Conservation (phyloP, 2,888 invertebrate species). For the Smittia sp. region DNA sequence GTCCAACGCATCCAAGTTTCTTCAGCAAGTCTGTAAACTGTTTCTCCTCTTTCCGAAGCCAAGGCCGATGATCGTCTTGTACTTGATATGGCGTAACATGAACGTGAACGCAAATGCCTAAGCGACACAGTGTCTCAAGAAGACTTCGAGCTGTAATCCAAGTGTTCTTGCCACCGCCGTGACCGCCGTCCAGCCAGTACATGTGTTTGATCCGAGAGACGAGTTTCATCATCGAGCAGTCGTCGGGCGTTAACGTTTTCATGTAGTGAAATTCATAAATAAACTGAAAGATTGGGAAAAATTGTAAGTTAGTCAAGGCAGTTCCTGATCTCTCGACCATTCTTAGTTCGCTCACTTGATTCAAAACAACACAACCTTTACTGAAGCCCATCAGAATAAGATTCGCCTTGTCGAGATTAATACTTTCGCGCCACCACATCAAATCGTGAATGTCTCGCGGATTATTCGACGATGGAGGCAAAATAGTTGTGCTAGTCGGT, state of each 20-base stretch:
- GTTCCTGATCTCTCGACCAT: no score
- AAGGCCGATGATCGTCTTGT: constrained; percentile 71
- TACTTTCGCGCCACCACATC: constrained; percentile 61
- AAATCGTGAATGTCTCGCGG: constrained; percentile 48
- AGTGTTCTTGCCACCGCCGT: constrained; percentile 81
- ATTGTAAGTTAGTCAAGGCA: not conserved
- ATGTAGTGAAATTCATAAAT: constrained; percentile 79
- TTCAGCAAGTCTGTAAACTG: constrained; percentile 67
- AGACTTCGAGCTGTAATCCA: constrained; percentile 79
- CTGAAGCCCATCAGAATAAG: constrained; percentile 79
- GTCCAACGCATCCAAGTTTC: constrained; percentile 62
- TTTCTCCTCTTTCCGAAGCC: constrained; percentile 82
- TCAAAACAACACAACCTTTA: constrained; percentile 90
- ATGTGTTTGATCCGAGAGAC: constrained; percentile 69
- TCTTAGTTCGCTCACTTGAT: constrained; percentile 60
- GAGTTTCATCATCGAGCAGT: constrained; percentile 62
- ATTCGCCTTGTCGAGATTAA: constrained; percentile 59
- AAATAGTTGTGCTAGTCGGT: constrained; percentile 43
- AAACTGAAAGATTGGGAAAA: constrained; percentile 56
- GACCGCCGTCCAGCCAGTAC: constrained; percentile 91
- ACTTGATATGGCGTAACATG: constrained; percentile 93
- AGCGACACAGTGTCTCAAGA: constrained; percentile 68
- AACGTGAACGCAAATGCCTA: constrained; percentile 69
- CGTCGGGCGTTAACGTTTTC: constrained; percentile 64
- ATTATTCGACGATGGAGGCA: constrained; percentile 43